These are phyloP conservation scores for Mamestra configurata DNA, from an alignment of 1,140 invertebrate genomes.

Conservation along the genomic window DNA sequence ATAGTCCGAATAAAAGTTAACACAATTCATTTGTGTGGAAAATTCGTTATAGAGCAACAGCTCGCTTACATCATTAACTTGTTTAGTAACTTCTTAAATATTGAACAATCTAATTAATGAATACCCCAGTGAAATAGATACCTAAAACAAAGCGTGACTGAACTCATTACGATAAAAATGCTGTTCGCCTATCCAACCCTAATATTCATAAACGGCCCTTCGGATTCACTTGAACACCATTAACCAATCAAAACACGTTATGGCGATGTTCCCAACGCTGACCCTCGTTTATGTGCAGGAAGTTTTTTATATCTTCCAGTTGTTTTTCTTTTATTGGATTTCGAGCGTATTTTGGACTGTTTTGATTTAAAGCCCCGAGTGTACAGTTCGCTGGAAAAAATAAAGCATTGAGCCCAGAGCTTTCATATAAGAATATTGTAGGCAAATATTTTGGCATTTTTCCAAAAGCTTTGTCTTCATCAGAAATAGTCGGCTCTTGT, in stretches of 20 bases:
- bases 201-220: conserved; percentile 48
- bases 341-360: conserved; percentile 19
- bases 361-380: conserved; percentile 34
- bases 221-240: conserved; percentile 43
- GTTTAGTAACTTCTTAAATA: conserved; percentile 34
- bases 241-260: conserved; percentile 55
- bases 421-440: conserved; percentile 37
- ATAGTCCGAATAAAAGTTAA: conserved; percentile 30
- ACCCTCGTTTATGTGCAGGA: conserved; percentile 23
- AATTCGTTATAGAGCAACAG: conserved; percentile 12
- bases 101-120: conserved; percentile 41
- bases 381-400: conserved; percentile 19
- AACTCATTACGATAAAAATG: conserved; percentile 44
- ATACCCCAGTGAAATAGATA: conserved; percentile 21
- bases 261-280: conserved; percentile 43
- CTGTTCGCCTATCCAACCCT: conserved; percentile 25
- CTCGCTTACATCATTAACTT: conserved; percentile 17
- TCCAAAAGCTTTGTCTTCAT: conserved; percentile 45
- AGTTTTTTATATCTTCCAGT: conserved; percentile 27
- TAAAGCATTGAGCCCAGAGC: conserved; percentile 5
- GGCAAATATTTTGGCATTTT: conserved; percentile 43
- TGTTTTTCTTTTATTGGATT: conserved; percentile 36
- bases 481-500: conserved; percentile 5
- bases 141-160: conserved; percentile 25
- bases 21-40: conserved; percentile 14